Evolutionary conservation across 2,888 invertebrate species (phyloP).

Genomic region (Lypha dubia): DNA sequence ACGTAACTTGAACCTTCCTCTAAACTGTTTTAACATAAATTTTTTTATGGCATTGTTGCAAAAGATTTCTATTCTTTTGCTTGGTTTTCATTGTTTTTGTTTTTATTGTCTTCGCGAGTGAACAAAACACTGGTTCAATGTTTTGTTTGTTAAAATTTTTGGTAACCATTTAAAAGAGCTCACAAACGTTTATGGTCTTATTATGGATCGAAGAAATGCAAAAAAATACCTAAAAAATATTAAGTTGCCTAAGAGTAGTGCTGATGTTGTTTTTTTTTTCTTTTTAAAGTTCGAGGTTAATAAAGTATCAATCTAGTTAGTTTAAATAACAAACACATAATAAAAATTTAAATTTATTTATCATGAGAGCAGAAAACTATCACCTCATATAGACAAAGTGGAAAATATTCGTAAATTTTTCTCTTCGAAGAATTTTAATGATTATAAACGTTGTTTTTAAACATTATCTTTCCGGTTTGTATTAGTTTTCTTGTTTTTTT

Average conservation of each 20-base stretch:
- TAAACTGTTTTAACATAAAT: constrained; percentile 15
- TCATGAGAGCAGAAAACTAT: constrained; percentile 11
- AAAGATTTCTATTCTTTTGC: background rate
- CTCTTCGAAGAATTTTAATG: constrained; percentile 62
- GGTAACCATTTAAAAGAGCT: constrained; percentile 13
- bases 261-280: constrained; percentile 21
- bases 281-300: constrained; percentile 55
- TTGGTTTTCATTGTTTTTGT: background rate
- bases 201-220: constrained; percentile 54
- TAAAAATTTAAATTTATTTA: constrained; percentile 70
- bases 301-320: constrained; percentile 68
- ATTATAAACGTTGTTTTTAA: constrained; percentile 58
- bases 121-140: background rate
- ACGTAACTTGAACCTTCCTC: constrained; percentile 26
- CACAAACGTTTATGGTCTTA: constrained; percentile 53
- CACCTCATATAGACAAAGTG: constrained; percentile 23
- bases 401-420: constrained; percentile 26
- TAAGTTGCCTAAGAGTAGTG: constrained; percentile 6
- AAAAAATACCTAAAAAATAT: constrained; percentile 1
- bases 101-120: constrained; percentile 7
- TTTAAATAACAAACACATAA: constrained; percentile 69
- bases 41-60: constrained; percentile 48
- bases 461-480: constrained; percentile 27
- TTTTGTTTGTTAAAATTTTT: constrained; percentile 34
- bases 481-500: too few relatives aligned